A percentile compares a stretch with the other conserved stretches of the same genome.
Conservation (phyloP, 2,113 vertebrate genomes). For the Nannospalax galili region DNA sequence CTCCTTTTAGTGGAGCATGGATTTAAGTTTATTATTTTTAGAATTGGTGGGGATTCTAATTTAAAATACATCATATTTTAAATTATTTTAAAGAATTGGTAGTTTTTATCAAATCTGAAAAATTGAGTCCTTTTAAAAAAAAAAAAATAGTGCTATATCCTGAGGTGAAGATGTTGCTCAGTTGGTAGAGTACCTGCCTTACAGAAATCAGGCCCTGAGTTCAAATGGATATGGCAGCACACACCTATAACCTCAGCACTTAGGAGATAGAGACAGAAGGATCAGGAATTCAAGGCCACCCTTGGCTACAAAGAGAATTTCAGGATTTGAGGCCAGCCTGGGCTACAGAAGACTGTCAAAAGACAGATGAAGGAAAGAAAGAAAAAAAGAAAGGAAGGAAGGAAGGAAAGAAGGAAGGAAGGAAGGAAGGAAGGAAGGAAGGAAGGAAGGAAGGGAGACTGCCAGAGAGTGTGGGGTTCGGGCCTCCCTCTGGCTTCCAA, state of each 20-base stretch:
- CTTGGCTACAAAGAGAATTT: not conserved
- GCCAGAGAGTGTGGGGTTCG: too few species aligned
- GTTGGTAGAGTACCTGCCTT: not conserved
- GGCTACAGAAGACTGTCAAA: too few species aligned
- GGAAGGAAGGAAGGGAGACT: too few species aligned
- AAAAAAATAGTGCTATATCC: not conserved
- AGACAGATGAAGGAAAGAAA: too few species aligned
- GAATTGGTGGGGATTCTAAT: not conserved
- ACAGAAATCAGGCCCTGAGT: not conserved
- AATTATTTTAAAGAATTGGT: not conserved
- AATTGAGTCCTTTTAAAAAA: not conserved
- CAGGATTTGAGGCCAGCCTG: not conserved
- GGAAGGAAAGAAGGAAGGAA: too few species aligned
- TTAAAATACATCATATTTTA: too few species aligned
- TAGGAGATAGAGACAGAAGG: not conserved
- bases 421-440: too few species aligned
- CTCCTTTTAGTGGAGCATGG: too few species aligned
- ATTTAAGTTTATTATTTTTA: constrained; percentile 14
- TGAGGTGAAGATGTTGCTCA: not conserved
- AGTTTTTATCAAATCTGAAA: not conserved
- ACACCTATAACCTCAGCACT: not conserved
- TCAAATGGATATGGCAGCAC: not conserved
- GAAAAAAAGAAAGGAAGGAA: too few species aligned
- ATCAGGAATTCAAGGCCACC: not conserved
- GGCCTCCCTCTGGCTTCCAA: too few species aligned